These are phyloP conservation scores for Pandemis corylana DNA, from an alignment of 2,888 invertebrate genomes.

Conservation along the genomic window DNA sequence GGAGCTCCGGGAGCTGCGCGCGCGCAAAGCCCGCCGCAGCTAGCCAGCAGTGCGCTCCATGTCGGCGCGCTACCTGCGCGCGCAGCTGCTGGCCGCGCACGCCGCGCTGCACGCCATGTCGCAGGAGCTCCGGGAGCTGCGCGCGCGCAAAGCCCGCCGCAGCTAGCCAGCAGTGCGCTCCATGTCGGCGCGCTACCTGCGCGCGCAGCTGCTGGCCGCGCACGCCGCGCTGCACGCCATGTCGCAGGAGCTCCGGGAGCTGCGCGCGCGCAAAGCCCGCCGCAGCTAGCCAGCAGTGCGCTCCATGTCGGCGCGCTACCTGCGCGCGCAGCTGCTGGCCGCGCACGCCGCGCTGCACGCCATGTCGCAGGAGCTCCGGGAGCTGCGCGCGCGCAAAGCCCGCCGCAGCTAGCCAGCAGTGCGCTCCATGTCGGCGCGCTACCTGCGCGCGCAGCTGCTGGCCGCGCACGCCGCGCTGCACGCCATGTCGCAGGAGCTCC, in stretches of 20 bases:
- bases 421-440: constrained; percentile 44
- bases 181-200: constrained; percentile 49
- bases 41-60: constrained; percentile 19
- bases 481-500: constrained; percentile 49
- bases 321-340: constrained; percentile 58
- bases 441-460: constrained; percentile 58
- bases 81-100: constrained; percentile 59
- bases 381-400: constrained; percentile 22
- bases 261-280: background rate
- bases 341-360: constrained; percentile 55
- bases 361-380: constrained; percentile 51
- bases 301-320: constrained; percentile 46
- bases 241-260: constrained; percentile 51
- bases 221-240: constrained; percentile 52
- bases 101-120: constrained; percentile 49
- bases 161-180: constrained; percentile 14
- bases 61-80: constrained; percentile 51
- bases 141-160: background rate
- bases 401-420: no score
- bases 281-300: background rate
- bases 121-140: constrained; percentile 50
- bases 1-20: constrained; percentile 49
- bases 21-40: no score
- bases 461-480: constrained; percentile 56
- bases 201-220: constrained; percentile 58